Evolutionary conservation across 2,113 vertebrate species (phyloP).

Genomic region (Oreochromis aureus): DNA sequence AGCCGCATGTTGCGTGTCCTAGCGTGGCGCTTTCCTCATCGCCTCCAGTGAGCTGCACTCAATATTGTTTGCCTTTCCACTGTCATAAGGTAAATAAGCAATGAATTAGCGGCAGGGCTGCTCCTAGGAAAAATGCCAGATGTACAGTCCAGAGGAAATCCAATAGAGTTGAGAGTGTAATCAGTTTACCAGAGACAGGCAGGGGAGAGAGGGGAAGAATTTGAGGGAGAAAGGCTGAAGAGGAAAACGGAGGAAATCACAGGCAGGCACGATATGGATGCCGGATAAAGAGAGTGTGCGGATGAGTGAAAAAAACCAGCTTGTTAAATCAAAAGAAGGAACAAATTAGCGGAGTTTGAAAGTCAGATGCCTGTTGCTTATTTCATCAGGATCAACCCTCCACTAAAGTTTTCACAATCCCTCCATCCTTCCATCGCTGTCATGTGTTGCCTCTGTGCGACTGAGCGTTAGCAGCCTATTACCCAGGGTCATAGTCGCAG

Average conservation of each 20-base stretch:
- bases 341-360: not conserved
- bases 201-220: not conserved
- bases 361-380: constrained; percentile 44
- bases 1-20: not conserved
- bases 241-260: constrained; percentile 10
- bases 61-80: constrained; percentile 53
- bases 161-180: constrained; percentile 62
- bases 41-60: constrained; percentile 44
- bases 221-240: not conserved
- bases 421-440: not conserved
- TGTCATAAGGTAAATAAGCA: constrained; percentile 69
- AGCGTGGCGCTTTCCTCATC: not conserved
- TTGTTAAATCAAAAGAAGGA: not conserved
- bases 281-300: not conserved
- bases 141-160: constrained; percentile 63
- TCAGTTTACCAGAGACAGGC: constrained; percentile 58
- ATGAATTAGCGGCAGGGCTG: constrained; percentile 58
- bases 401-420: not conserved
- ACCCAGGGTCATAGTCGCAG: constrained; percentile 69
- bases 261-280: not conserved
- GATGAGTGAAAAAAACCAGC: not conserved
- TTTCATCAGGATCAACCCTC: not conserved
- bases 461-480: constrained; percentile 58
- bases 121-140: constrained; percentile 60
- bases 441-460: constrained; percentile 2